Evolutionary conservation across 2,797 vertebrate species (phyloP), one percentile per base, ranked within the genome.

Genomic region (Phrynocephalus forsythii): DNA sequence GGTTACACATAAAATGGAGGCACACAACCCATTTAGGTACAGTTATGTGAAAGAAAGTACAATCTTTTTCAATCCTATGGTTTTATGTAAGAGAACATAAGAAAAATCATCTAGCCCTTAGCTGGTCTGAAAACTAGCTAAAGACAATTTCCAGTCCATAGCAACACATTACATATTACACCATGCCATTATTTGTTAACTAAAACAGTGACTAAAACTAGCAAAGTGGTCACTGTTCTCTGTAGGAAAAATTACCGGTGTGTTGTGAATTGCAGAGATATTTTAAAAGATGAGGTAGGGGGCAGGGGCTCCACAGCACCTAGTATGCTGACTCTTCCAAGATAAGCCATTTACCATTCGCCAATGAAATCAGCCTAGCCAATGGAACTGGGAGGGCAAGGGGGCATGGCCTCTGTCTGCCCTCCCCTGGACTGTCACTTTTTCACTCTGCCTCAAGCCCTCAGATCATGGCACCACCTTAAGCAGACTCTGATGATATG

Each of bases 1-100:
- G 79, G 33, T 82, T 82, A 87, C n/a, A 66, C 75, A 67, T 52
- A 26, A 77, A 48, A 82, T 82, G 44, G 80, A 68, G 66, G 16
- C 30, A 60, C 63, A 87, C 77, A 68, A 24, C 26, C 48, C 4
- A 44, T 44, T 44, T 44, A 44, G 38, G 38, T 44, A 44, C 5
- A 44, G 38, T 44, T 44, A 44, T 44, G 38, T 44, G 38, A 44
- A 44, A 44, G 38, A 4, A 44, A 44, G 38, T 44, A 44, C 38
- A 44, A 44, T 44, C 38, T 44, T 44, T 44, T 44, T 44, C 38
- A 44, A 44, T 44, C 38, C 38, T 44, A 44, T 44, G 38, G 38
- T 44, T 83, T 83, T 52, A 60, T 10, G 24, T 56, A 11, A 20
- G 15, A 63, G 16, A 66, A 18, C 10, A 11, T 26, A 10, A 48